phyloP scores from a whole-genome alignment of 2,797 vertebrate species.

The Brotula barbata region DNA sequence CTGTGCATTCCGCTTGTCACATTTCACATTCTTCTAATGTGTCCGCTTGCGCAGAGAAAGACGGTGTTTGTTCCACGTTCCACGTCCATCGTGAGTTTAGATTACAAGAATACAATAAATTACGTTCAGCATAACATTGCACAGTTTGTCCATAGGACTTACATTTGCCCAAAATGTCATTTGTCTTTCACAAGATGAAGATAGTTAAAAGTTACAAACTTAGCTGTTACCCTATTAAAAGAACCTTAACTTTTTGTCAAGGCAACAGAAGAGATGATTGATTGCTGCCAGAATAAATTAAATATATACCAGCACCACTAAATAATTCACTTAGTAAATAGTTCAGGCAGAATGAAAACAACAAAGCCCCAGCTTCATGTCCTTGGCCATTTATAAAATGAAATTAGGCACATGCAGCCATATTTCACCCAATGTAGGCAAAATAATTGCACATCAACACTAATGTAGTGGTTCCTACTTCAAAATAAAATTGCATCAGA shows the following conservation, averaged over 20 bases:
- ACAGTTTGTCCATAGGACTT: conserved; percentile 56
- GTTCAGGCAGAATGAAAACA: too few relatives aligned
- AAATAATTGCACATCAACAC: conserved; percentile 54
- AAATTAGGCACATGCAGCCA: conserved; percentile 31
- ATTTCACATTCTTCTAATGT: conserved; percentile 4
- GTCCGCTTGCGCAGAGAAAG: conserved; percentile 14
- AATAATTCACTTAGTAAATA: conserved; percentile 4
- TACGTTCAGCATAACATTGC: conserved; percentile 35
- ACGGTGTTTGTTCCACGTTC: conserved; percentile 1
- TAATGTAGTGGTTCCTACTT: conserved; percentile 67
- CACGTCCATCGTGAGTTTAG: conserved; percentile 48
- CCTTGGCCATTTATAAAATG: conserved; percentile 30
- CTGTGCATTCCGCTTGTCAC: conserved; percentile 26
- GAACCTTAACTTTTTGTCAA: too few relatives aligned
- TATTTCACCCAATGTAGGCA: conserved; percentile 5
- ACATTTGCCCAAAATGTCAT: conserved; percentile 26
- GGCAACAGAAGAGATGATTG: too few relatives aligned
- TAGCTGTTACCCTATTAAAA: too few relatives aligned
- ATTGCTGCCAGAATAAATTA: background rate
- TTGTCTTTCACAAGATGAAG: conserved; percentile 7
- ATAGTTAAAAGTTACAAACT: conserved; percentile 4
- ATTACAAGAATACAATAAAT: conserved; percentile 31
- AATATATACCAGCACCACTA: background rate
- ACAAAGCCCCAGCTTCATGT: background rate
- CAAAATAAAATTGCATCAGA: conserved; percentile 8